phyloP scores from a whole-genome alignment of 2,113 vertebrate genomes.

The Epinephelus cyanopodus region DNA sequence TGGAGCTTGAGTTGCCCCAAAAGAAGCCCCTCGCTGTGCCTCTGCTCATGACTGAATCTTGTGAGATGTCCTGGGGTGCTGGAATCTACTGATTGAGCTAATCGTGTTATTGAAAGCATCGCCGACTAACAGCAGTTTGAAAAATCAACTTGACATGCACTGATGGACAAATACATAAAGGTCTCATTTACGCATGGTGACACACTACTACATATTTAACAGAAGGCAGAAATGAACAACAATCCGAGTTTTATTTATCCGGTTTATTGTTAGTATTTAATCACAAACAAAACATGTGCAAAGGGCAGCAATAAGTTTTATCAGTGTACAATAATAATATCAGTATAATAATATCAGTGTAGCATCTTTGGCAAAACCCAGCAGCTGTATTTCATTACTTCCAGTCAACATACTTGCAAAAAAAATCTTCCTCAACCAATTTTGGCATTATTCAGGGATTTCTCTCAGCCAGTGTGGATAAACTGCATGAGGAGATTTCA shows the following conservation, averaged over 20 bases:
- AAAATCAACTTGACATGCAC: background rate
- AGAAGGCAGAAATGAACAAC: background rate
- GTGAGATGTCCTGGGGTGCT: no score
- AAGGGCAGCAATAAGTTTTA: background rate
- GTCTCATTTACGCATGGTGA: background rate
- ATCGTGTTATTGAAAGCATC: background rate
- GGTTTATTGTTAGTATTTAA: background rate
- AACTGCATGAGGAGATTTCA: background rate
- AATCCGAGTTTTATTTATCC: no score
- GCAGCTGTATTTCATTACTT: no score
- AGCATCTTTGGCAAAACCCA: background rate
- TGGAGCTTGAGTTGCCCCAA: no score
- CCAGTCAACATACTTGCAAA: background rate
- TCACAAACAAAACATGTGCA: no score
- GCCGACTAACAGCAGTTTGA: background rate
- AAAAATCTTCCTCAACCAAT: background rate
- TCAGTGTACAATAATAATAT: background rate
- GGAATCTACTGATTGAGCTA: no score
- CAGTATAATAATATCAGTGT: background rate
- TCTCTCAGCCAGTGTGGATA: conserved; percentile 11
- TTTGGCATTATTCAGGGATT: conserved; percentile 8
- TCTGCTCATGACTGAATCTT: no score
- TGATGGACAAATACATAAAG: background rate
- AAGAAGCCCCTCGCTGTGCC: no score
- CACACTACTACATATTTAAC: no score